Percentiles rank a stretch among this genome's conserved stretches.
phyloP scores from a whole-genome alignment of 2,113 vertebrate genomes.

The Speoplatyrhinus poulsoni region DNA sequence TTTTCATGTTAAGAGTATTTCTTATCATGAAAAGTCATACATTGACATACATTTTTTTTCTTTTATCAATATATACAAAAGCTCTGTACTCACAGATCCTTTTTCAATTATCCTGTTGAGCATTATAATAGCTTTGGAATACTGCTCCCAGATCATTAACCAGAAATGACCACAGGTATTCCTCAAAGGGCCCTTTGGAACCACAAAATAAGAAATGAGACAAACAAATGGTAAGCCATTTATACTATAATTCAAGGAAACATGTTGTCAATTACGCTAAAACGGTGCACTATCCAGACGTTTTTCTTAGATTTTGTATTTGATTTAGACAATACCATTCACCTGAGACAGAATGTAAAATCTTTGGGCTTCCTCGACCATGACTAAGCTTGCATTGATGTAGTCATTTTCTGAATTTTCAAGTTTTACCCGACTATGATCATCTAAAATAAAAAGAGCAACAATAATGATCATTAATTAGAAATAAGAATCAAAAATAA shows the following conservation, averaged over 20 bases:
- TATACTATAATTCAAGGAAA: not conserved
- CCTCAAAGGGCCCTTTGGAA: conserved; percentile 88
- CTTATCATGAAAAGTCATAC: too few species aligned
- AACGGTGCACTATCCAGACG: not conserved
- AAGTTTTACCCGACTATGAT: conserved; percentile 95
- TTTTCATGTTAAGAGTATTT: too few species aligned
- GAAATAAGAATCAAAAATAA: not conserved
- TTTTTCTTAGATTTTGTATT: not conserved
- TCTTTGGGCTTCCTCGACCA: conserved; percentile 89
- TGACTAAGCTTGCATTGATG: conserved; percentile 94
- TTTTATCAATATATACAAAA: not conserved
- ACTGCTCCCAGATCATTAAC: conserved; percentile 98
- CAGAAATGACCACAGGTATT: conserved; percentile 98
- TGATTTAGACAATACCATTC: conserved; percentile 9
- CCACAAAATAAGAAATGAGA: not conserved
- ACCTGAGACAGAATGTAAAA: conserved; percentile 96
- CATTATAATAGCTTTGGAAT: conserved; percentile 96
- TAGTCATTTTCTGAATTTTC: conserved; percentile 93
- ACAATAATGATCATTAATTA: accelerated
- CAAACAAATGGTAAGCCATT: conserved; percentile 5
- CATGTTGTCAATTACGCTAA: not conserved
- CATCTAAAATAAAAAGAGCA: conserved; percentile 79
- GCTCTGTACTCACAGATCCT: conserved; percentile 86
- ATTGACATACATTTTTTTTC: too few species aligned
- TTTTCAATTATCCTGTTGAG: conserved; percentile 96